These are phyloP conservation scores for Hetaerina titia DNA, from an alignment of 2,888 invertebrate species.

Conservation along the genomic window DNA sequence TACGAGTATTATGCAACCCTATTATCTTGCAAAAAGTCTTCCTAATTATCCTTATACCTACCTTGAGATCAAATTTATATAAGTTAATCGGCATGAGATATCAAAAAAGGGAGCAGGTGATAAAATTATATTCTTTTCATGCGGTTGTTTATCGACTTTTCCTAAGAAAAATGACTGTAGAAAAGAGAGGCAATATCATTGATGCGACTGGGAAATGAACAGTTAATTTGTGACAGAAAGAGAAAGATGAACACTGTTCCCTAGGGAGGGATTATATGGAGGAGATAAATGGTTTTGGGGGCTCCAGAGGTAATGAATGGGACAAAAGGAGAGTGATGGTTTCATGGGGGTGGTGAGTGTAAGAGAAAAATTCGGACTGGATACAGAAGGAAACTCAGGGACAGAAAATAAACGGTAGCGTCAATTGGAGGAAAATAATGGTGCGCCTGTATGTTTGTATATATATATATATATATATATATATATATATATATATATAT, in stretches of 20 bases:
- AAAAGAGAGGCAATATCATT: not conserved
- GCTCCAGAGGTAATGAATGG: conserved; percentile 25
- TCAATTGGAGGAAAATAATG: no score
- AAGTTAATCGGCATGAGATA: not conserved
- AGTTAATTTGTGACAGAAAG: not conserved
- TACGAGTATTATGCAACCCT: no score
- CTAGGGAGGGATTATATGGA: not conserved
- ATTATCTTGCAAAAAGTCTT: no score
- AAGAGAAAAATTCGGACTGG: no score
- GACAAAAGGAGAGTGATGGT: conserved; percentile 29
- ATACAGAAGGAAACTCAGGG: no score
- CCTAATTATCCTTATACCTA: no score
- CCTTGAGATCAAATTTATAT: no score
- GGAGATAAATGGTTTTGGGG: conserved; percentile 12
- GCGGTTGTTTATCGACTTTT: not conserved
- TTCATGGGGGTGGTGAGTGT: not conserved
- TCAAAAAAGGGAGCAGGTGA: not conserved
- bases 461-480: no score
- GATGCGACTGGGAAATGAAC: conserved; percentile 16
- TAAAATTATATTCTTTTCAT: not conserved
- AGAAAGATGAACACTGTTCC: conserved; percentile 20
- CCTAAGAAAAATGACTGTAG: not conserved
- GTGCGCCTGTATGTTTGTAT: no score
- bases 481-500: no score
- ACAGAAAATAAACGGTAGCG: no score